A percentile compares a stretch with the other conserved stretches of the same genome.
phyloP scores from a whole-genome alignment of 30 jellyfish, hydroid and myxozoan species.

The Pelagia noctiluca region DNA sequence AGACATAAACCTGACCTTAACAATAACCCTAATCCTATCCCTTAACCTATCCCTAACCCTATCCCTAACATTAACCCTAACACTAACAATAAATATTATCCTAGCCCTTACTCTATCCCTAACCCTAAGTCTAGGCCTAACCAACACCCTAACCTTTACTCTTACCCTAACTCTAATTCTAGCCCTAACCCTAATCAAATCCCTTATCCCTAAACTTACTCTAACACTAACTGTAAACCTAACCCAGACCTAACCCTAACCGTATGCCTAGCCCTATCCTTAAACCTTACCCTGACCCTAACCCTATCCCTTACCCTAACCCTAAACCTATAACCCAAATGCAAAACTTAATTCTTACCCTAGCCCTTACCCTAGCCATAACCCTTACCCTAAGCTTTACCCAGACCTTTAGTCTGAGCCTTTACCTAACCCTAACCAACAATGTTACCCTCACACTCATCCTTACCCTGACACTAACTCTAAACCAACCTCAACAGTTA shows the following conservation, averaged over 20 bases:
- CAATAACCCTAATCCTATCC: background rate
- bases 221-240: conserved; percentile 18
- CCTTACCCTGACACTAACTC: background rate
- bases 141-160: too few relatives aligned
- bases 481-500: background rate
- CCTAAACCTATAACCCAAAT: conserved; percentile 10
- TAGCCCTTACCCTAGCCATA: conserved; percentile 9
- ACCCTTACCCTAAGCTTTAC: conserved; percentile 6
- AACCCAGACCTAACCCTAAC: background rate
- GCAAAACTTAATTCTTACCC: too few relatives aligned
- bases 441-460: too few relatives aligned
- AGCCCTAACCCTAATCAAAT: conserved; percentile 6
- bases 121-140: too few relatives aligned
- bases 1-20: background rate
- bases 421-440: too few relatives aligned
- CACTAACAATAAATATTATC: background rate
- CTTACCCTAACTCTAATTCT: conserved; percentile 21
- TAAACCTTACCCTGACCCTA: conserved; percentile 17
- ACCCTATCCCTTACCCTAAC: conserved; percentile 17
- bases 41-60: background rate
- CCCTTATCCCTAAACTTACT: too few relatives aligned
- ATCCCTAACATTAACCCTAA: background rate
- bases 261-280: background rate
- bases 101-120: background rate
- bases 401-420: background rate